Percentiles rank a stretch among this genome's conserved stretches.
Evolutionary conservation across 2,888 invertebrate species (phyloP).

Genomic region (Drosophila antonietae): DNA sequence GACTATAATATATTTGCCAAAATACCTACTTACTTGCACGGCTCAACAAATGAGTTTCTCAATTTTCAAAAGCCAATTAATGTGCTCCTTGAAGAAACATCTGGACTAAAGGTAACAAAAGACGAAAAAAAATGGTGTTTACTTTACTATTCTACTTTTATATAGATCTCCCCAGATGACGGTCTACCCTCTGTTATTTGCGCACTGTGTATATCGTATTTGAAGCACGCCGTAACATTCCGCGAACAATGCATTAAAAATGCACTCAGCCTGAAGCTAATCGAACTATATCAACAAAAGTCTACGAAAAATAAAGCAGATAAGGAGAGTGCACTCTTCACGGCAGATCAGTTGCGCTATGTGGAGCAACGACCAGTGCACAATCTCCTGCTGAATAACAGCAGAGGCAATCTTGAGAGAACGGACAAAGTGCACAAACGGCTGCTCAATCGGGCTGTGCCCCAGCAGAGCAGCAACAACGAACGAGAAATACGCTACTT

Average conservation of each 20-base stretch:
- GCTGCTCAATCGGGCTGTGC: constrained; percentile 58
- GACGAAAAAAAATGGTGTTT: neutral
- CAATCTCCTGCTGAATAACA: constrained; percentile 73
- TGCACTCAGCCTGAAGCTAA: constrained; percentile 75
- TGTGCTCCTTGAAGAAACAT: constrained; percentile 82
- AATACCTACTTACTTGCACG: constrained; percentile 84
- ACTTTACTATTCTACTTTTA: neutral
- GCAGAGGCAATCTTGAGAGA: constrained; percentile 53
- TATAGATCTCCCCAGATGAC: constrained; percentile 79
- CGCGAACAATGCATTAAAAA: constrained; percentile 83
- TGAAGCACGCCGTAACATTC: constrained; percentile 84
- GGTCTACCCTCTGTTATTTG: constrained; percentile 83
- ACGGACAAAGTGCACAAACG: constrained; percentile 77
- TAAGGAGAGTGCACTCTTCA: constrained; percentile 63
- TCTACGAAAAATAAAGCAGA: constrained; percentile 32
- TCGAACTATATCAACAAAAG: constrained; percentile 59
- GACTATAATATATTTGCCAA: constrained; percentile 83
- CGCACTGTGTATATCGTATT: constrained; percentile 84
- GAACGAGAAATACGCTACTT: constrained; percentile 72
- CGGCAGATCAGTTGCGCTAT: constrained; percentile 74
- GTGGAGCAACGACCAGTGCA: constrained; percentile 78
- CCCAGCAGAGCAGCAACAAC: constrained; percentile 19
- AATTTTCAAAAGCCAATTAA: constrained; percentile 83
- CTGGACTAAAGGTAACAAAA: constrained; percentile 80
- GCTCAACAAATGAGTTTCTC: constrained; percentile 81